A percentile compares a stretch with the other conserved stretches of the same genome.
phyloP scores from a whole-genome alignment of 2,797 vertebrate species.

The Amblyopsis hoosieri region DNA sequence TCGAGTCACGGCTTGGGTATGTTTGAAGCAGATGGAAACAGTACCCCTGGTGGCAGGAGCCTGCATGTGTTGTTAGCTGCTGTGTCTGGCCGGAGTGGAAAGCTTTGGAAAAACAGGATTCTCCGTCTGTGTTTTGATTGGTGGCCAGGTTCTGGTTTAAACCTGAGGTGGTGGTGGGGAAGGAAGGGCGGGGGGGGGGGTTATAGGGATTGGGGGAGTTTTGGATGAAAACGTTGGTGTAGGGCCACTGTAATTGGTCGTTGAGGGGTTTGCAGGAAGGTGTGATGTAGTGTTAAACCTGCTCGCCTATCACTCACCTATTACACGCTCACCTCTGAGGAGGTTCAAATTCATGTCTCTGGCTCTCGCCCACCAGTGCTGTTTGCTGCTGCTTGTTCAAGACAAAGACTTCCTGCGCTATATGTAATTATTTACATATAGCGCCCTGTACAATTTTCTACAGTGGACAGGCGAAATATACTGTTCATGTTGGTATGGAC shows the following conservation, averaged over 20 bases:
- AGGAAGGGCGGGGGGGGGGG: slow-evolving; percentile 19
- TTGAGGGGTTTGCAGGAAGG: slow-evolving; percentile 64
- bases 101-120: slow-evolving; percentile 49
- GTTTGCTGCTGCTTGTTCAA: slow-evolving; percentile 7
- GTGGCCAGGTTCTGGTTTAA: slow-evolving; percentile 69
- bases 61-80: slow-evolving; percentile 58
- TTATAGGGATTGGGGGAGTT: slow-evolving; percentile 33
- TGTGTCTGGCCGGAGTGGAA: slow-evolving; percentile 57
- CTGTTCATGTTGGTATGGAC: neutral
- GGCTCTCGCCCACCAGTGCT: slow-evolving; percentile 3
- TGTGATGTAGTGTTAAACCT: slow-evolving; percentile 65
- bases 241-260: slow-evolving; percentile 65
- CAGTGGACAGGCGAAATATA: slow-evolving; percentile 52
- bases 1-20: slow-evolving; percentile 73
- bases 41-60: slow-evolving; percentile 51
- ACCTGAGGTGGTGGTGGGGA: slow-evolving; percentile 32
- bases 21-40: slow-evolving; percentile 73
- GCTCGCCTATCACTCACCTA: slow-evolving; percentile 61
- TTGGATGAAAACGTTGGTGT: slow-evolving; percentile 64
- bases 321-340: slow-evolving; percentile 46
- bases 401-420: slow-evolving; percentile 13
- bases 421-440: too few species aligned
- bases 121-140: slow-evolving; percentile 50
- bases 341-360: slow-evolving; percentile 38
- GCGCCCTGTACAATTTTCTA: too few species aligned